Conservation (phyloP, 2,113 vertebrate species). For the Raja brachyura region DNA sequence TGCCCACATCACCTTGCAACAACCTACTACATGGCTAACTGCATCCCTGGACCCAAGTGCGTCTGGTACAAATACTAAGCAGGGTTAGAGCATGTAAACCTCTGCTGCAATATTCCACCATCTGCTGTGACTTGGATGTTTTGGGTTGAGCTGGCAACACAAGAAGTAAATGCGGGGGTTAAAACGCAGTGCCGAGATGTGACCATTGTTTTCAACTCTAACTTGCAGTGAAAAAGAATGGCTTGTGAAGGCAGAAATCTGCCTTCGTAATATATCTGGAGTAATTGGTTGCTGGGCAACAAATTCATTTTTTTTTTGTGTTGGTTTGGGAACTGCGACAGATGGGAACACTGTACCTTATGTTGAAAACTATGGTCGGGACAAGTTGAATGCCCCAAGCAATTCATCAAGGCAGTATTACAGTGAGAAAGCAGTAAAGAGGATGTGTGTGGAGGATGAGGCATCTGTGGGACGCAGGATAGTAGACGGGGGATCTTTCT, state of each 20-base stretch:
- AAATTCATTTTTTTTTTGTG: not conserved
- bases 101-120: not conserved
- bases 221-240: not conserved
- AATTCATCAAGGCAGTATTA: not conserved
- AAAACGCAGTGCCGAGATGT: not conserved
- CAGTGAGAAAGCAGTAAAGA: not conserved
- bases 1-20: too few relatives aligned
- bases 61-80: not conserved
- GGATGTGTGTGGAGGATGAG: not conserved
- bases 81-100: not conserved
- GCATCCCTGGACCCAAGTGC: not conserved
- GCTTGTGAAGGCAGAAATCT: not conserved
- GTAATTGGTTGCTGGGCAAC: constrained; percentile 15
- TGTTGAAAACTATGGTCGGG: not conserved
- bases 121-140: not conserved
- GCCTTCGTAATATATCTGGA: not conserved
- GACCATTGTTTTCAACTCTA: not conserved
- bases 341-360: not conserved
- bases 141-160: not conserved
- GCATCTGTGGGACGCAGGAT: not conserved
- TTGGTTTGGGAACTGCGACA: not conserved
- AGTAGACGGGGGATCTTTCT: not conserved
- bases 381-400: not conserved
- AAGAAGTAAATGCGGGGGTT: not conserved
- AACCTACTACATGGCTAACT: not conserved